Evolutionary conservation across 2,888 invertebrate genomes (phyloP), one percentile per base, ranked within the genome.

Genomic region (Troides aeacus): DNA sequence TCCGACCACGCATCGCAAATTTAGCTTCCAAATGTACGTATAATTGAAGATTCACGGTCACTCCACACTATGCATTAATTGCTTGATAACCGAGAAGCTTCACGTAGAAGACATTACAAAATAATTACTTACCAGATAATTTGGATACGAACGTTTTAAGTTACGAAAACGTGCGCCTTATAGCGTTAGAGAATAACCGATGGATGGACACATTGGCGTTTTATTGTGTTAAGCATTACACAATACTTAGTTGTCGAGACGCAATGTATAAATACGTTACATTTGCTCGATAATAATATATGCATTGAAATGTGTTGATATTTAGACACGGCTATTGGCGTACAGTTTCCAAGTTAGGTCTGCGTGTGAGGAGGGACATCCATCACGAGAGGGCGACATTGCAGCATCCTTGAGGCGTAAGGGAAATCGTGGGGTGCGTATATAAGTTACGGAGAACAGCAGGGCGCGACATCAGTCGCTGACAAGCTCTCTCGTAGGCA

Each of bases 401-500:
- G 86, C 88, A 75, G 87, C 87, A 89, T 86, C 86, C 81, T 82
- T 82, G 75, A 71, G 73, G 73, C 74, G 79, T 74, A 75, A 76
- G 81, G 79, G 77, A 80, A 77, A 78, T 74, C 78, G 86, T 82
- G 85, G 86, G 88, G 87, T 86, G 84, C 80, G 78, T 83, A 86
- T 91, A 91, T 89, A 90, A 88, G 79, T 75, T n/a, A 77, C 76
- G 77, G 78, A 79, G 78, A 80, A 78, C 75, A 80, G 74, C 82
- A 81, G 86, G 88, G 85, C 87, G 86, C 84, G 79, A 78, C 81
- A 89, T 77, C 91, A 92, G 90, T 92, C 82, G 81, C 79, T 78
- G 71, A 71, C 70, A 68, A 75, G 74, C 74, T 62, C 84, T 79
- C 80, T 78, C 77, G 79, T 81, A 83, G 79, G 80, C 80, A 82